Evolutionary conservation across 2,797 vertebrate species (phyloP), one percentile per base, ranked within the genome.

Genomic region (Ctenopoma multispine): DNA sequence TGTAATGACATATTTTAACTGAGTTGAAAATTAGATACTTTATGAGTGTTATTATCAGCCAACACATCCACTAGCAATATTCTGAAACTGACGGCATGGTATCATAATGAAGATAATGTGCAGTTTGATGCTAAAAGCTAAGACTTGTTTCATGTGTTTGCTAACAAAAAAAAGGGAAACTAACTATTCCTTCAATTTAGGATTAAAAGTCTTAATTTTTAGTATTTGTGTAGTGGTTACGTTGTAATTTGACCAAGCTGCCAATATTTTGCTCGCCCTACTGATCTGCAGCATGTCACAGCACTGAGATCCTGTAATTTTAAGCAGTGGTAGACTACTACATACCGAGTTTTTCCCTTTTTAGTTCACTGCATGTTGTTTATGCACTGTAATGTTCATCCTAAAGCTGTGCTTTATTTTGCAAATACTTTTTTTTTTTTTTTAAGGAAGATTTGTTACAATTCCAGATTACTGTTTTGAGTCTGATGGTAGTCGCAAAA

Each of bases 281-380:
- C 68, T 58, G 31, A 55, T 34, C 64, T 63, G 57, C 66, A 66
- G 87, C 86, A 87, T 86, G 88, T 82, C 51, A 48, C 78, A 66
- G 58, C 75, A 69, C 66, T 63, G 69, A 81, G 48, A 43, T 49
- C 64, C 43, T 70, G 57, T 83, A 56, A 18, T 53, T 65, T 63
- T 38, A 67, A 72, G 38, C 54, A 14, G 24, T 61, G 48, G 18
- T 58, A 57, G 56, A 64, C 34, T 17, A 21, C 38, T 53, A 24
- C 24, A 18, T 13, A 54, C 47, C 27, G 15, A 34, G 29, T 70
- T 79, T 63, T 47, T 58, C 47, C 51, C 51, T 72, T 81, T 86
- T 84, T 49, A 82, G 66, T 85, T 66, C 59, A 80, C 86, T 84
- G 91, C 92, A 93, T 91, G 90, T 87, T 43, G 78, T 80, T 83